phyloP scores from a whole-genome alignment of 2,797 vertebrate genomes.

The Ctenopoma kingsleyae region DNA sequence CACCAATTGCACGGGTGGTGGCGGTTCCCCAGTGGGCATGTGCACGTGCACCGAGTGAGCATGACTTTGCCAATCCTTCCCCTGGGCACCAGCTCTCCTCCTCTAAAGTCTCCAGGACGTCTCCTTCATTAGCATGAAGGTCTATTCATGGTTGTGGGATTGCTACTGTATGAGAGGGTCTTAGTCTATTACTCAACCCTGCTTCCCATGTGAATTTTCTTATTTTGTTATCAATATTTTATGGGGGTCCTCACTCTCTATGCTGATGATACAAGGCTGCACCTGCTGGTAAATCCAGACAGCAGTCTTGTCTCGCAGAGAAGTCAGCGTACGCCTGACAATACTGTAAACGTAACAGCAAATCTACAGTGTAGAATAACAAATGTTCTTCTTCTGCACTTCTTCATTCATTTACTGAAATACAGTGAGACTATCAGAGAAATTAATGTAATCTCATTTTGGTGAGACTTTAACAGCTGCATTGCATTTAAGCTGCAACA shows the following conservation, averaged over 20 bases:
- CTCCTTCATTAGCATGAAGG: constrained; percentile 48
- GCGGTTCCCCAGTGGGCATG: constrained; percentile 58
- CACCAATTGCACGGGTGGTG: constrained; percentile 43
- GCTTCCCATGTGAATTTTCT: constrained; percentile 37
- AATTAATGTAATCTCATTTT: not conserved
- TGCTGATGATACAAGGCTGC: constrained; percentile 11
- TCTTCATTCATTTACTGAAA: not conserved
- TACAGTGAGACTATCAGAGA: not conserved
- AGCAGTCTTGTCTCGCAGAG: not conserved
- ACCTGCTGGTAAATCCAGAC: constrained; percentile 1
- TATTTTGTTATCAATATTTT: constrained; percentile 65
- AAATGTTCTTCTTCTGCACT: too few species aligned
- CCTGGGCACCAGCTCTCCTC: constrained; percentile 43
- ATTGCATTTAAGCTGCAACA: too few species aligned
- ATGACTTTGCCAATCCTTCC: constrained; percentile 58
- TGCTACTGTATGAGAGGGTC: constrained; percentile 21
- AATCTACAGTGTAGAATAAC: too few species aligned
- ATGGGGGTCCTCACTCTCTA: constrained; percentile 41
- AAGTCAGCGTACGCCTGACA: not conserved
- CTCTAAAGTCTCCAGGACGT: constrained; percentile 51
- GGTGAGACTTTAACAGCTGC: not conserved
- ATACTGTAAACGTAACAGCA: too few species aligned
- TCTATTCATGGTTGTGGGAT: constrained; percentile 34
- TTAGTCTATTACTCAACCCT: constrained; percentile 11
- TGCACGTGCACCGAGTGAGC: constrained; percentile 37